phyloP scores from a whole-genome alignment of 2,113 vertebrate genomes.

The Corythaeola cristata region DNA sequence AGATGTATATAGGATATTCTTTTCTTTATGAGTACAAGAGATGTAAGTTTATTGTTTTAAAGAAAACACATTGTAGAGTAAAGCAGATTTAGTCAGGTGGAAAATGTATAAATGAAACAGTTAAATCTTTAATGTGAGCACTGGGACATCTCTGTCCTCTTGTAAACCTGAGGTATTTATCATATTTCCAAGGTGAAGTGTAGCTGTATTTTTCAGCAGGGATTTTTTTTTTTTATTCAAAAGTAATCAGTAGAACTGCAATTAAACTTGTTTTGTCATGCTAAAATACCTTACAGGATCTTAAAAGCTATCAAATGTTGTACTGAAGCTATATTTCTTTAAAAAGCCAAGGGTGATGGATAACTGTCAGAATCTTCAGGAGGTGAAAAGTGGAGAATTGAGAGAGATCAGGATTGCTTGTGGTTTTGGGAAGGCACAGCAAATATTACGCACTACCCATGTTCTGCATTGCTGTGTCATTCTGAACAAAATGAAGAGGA shows the following conservation, averaged over 20 bases:
- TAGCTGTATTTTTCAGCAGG: neutral
- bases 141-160: neutral
- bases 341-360: neutral
- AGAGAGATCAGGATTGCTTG: too few species aligned
- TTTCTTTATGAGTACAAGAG: neutral
- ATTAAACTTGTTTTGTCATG: neutral
- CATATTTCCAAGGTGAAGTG: neutral
- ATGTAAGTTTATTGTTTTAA: neutral
- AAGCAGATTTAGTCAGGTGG: neutral
- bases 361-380: neutral
- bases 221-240: neutral
- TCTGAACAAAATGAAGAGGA: neutral
- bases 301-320: neutral
- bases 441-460: neutral
- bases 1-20: neutral
- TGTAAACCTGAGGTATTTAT: neutral
- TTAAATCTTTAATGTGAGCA: neutral
- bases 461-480: neutral
- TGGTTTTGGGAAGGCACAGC: neutral
- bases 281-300: fast-evolving
- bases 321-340: neutral
- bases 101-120: neutral
- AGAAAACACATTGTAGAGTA: neutral
- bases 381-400: neutral
- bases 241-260: neutral